A percentile compares a stretch with the other conserved stretches of the same genome.
These are phyloP conservation scores for Mylabris phalerata DNA, from an alignment of 1,140 invertebrate species.

Conservation along the genomic window DNA sequence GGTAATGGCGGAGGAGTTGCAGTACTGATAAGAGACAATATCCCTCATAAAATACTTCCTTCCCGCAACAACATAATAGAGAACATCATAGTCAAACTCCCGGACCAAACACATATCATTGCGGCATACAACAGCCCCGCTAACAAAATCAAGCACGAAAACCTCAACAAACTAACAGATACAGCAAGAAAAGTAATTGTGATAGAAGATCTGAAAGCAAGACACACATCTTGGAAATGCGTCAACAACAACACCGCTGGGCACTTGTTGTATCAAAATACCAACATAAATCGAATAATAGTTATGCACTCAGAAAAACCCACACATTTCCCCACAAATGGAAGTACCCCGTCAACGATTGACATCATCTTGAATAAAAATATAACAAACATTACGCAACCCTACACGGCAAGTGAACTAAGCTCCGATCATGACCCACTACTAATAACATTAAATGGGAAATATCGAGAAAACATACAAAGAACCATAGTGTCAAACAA, in stretches of 20 bases:
- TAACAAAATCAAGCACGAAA: background rate
- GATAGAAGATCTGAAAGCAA: conserved; percentile 10
- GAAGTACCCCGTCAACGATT: conserved; percentile 3
- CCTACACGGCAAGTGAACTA: background rate
- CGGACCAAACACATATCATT: too few species aligned
- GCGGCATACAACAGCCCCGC: too few species aligned
- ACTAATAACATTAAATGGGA: background rate
- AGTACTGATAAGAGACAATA: background rate
- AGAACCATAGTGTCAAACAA: conserved; percentile 3
- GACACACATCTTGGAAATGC: conserved; percentile 8
- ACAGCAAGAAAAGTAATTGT: conserved; percentile 1
- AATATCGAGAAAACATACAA: background rate
- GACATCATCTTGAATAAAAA: conserved; percentile 13
- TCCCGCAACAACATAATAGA: too few species aligned
- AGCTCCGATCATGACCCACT: conserved; percentile 9
- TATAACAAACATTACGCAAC: background rate
- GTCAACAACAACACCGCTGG: conserved; percentile 5
- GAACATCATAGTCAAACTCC: too few species aligned
- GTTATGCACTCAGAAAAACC: background rate
- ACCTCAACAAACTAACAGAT: background rate
- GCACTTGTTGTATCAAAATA: background rate
- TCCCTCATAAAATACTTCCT: background rate
- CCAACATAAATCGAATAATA: background rate
- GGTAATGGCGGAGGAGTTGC: background rate
- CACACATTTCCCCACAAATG: conserved; percentile 13